Evolutionary conservation across 2,113 vertebrate genomes (phyloP), one percentile per base, ranked within the genome.

Genomic region (Tretioscincus oriximinensis): DNA sequence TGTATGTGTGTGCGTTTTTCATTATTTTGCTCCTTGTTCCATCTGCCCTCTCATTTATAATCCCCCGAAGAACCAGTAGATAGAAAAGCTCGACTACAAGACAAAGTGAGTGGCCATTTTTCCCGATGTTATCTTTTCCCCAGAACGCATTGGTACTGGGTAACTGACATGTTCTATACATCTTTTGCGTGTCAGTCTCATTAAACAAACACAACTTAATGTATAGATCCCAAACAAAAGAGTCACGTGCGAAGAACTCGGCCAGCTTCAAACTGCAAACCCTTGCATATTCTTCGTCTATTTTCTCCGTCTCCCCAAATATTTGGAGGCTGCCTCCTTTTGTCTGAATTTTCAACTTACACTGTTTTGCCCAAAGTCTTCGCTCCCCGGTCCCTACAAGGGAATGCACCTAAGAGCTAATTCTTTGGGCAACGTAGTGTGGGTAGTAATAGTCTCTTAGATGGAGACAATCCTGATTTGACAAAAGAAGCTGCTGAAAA

Each of bases 81-180:
- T 97, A 97, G 97, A 97, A 95, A 94, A 94, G 93, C 90, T 79
- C 91, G 87, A 95, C 93, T 89, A 83, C 93, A 97, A 97, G 97
- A 97, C 93, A 87, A 95, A 98, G 97, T 94, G 96, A 97, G 95
- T 96, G 97, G 97, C 96, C 97, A 97, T 94, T 93, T 90, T 90
- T 90, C 88, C 73, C 94, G 97, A 98, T 97, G 95, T 92, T 98
- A 98, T 98, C 97, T 96, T 90, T 94, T 95, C 93, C 93, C 95
- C 95, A 95, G 95, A 95, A 96, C 93, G 95, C 96, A 87, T 96
- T 93, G 95, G 96, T 96, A 97, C 95, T 89, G 96, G 95, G 96
- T 94, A 92, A 94, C 96, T 97, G 97, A 96, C 96, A 96, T 96
- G 95, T 96, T 97, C 96, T 97, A 96, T 97, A 96, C 96, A 96